Percentiles rank a stretch among this genome's conserved stretches.
phyloP scores from a whole-genome alignment of 2,888 invertebrate genomes.

The Phorcus lineatus region DNA sequence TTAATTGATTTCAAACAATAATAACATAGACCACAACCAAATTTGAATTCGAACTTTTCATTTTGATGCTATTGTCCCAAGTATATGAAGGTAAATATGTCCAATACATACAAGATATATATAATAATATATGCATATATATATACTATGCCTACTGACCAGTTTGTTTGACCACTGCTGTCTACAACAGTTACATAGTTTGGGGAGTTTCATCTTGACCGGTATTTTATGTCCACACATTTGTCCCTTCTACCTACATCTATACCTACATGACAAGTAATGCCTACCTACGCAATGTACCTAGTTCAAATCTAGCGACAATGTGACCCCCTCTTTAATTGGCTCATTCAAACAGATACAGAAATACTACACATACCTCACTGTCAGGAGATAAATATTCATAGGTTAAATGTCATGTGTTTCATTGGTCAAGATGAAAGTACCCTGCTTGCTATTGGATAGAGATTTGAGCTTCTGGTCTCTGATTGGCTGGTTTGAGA shows the following conservation, averaged over 20 bases:
- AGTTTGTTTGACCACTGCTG: neutral
- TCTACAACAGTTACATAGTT: neutral
- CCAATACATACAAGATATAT: too few species aligned
- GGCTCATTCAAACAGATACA: neutral
- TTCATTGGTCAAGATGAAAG: neutral
- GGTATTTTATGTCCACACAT: neutral
- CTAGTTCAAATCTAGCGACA: too few species aligned
- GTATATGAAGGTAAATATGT: too few species aligned
- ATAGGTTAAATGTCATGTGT: neutral
- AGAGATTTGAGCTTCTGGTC: neutral
- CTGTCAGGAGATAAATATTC: neutral
- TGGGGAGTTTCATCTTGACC: neutral
- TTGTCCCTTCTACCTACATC: neutral
- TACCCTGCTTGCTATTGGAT: neutral
- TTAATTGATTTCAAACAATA: too few species aligned
- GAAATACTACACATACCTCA: neutral
- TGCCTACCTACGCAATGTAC: neutral
- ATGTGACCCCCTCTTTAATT: neutral
- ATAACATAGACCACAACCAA: too few species aligned
- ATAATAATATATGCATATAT: too few species aligned
- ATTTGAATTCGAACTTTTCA: too few species aligned
- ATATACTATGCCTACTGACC: neutral
- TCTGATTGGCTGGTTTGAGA: conserved; percentile 6
- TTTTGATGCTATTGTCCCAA: too few species aligned
- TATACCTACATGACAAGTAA: neutral